Evolutionary conservation across 1,140 invertebrate genomes (phyloP).

Genomic region (Cydia pomonella): DNA sequence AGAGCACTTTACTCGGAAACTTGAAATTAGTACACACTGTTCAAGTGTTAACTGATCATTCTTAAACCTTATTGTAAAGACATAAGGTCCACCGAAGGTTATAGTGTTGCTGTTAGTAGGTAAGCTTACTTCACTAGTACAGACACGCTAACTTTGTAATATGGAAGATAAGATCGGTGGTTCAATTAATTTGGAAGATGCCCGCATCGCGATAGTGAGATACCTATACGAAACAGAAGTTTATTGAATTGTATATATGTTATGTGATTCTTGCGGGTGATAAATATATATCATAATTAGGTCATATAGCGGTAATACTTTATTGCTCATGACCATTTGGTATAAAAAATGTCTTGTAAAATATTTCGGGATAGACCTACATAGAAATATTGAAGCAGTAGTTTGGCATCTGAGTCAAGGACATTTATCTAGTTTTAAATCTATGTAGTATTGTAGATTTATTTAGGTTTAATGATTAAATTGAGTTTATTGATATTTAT

Average conservation of each 20-base stretch:
- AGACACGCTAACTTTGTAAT: slow-evolving; percentile 6
- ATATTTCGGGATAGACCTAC: not conserved
- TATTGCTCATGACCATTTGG: too few species aligned
- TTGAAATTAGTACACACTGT: not conserved
- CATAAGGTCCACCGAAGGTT: not conserved
- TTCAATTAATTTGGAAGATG: slow-evolving; percentile 12
- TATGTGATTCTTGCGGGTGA: too few species aligned
- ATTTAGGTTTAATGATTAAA: too few species aligned
- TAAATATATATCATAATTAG: too few species aligned
- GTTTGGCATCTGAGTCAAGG: not conserved
- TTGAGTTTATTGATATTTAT: too few species aligned
- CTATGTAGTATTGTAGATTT: too few species aligned
- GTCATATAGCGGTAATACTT: too few species aligned
- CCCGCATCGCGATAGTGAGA: not conserved
- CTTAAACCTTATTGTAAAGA: not conserved
- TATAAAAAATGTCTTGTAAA: not conserved
- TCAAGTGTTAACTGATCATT: too few species aligned
- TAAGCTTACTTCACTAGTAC: not conserved
- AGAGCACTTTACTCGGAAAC: not conserved
- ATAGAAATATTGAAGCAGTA: not conserved
- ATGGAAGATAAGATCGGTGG: not conserved
- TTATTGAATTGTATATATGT: too few species aligned
- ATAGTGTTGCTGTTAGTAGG: not conserved
- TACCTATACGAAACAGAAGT: too few species aligned
- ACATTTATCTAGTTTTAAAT: too few species aligned